Base-by-base conservation (phyloP, 2,797 vertebrate genomes). In the Melanogrammus aeglefinus region DNA sequence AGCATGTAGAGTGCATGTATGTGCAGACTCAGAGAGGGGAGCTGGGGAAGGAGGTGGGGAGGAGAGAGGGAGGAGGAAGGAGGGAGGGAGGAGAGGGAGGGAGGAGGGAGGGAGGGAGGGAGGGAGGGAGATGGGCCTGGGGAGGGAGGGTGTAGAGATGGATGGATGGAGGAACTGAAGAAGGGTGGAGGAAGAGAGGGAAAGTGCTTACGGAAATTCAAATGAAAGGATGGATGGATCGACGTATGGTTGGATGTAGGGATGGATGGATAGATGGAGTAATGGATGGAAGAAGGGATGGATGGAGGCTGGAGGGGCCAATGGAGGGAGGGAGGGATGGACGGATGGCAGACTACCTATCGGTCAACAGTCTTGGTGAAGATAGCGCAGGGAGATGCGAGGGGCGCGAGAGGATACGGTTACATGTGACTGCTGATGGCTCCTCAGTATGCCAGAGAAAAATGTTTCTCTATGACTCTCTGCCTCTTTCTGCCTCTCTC, bases 351-450 rank as follows among this genome's bases (percentile, higher is more conserved):
- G 63, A 69, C n/a, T 27, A 69, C 63, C 63, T 69, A 69, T 31
- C 82, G 85, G 88, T 92, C 86, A 90, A 86, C 88, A 91, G 87
- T 77, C 0, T 80, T 41, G 80, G 86, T 78, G 77, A 76, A 91
- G 90, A 90, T 91, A 89, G 88, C 88, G 88, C 84, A 77, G 18
- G 80, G 24, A 89, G 87, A 90, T 90, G 85, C 91, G 75, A 73
- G 76, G 79, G 51, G 14, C 76, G 63, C 24, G 63, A 69, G 63
- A 27, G 47, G 14, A 38, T 74, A 66, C 44, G 35, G 51, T 66
- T 66, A 76, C 41, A 76, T 76, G 51, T 91, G 91, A 92, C 90
- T 91, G 88, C 86, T 90, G 90, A 90, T 84, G 88, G 88, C 89
- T 92, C 85, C 78, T 35, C 84, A 83, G 84, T 88, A 93, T 94